Evolutionary conservation across 2,797 vertebrate genomes (phyloP).

Genomic region (Florisuga fusca): DNA sequence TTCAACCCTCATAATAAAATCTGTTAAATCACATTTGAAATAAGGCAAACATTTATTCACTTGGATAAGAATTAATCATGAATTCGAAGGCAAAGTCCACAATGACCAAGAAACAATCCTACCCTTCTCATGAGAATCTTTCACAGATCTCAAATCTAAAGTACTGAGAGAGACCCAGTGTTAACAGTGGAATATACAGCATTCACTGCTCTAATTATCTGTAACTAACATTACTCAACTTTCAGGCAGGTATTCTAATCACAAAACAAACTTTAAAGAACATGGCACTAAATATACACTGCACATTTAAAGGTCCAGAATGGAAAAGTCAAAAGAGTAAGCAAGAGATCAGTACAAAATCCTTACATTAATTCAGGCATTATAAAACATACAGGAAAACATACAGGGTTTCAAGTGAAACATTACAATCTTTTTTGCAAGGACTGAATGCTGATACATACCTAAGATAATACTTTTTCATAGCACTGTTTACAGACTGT

Average conservation of each 20-base stretch:
- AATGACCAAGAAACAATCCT: not conserved
- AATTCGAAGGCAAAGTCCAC: constrained; percentile 1
- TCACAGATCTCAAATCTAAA: constrained; percentile 25
- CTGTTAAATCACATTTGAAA: not conserved
- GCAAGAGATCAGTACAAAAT: not conserved
- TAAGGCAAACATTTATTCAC: constrained; percentile 22
- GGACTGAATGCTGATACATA: not conserved
- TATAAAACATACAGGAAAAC: not conserved
- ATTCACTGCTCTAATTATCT: not conserved
- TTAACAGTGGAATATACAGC: constrained; percentile 45
- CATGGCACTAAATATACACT: not conserved
- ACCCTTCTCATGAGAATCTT: not conserved
- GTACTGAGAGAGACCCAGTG: constrained; percentile 1
- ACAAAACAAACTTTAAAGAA: not conserved
- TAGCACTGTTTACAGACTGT: constrained; percentile 76
- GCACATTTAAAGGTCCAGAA: not conserved
- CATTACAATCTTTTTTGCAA: not conserved
- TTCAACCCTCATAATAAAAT: constrained; percentile 12
- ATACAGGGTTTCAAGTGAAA: not conserved
- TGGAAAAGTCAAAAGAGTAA: not conserved
- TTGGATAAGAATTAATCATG: not conserved
- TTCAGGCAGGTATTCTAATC: constrained; percentile 23
- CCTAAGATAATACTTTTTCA: not conserved
- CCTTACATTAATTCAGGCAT: not conserved
- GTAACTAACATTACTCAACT: constrained; percentile 31